Base-by-base conservation (phyloP, 2,797 vertebrate genomes). In the Sebastes goodei region DNA sequence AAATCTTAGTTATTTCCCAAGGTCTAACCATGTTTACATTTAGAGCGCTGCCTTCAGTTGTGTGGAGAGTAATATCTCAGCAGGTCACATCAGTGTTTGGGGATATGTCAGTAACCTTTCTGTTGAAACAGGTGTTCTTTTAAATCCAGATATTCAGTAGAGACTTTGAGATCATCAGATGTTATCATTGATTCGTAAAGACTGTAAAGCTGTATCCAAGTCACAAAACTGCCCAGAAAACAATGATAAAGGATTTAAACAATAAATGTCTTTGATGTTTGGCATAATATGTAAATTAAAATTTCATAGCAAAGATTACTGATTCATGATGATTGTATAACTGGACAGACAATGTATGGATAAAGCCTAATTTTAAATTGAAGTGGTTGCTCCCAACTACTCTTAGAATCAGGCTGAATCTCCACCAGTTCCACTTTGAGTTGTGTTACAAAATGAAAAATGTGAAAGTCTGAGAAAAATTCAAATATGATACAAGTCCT, bases 1-100 rank as follows among this genome's bases (percentile, higher is more conserved):
- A 88, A 89, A 93, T 92, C 88, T 88, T 83, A 55, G 83, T 92
- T 80, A 74, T 93, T 92, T 90, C 83, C 80, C 68, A 70, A 78
- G 85, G 78, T 92, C 84, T 85, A 80, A 81, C 80, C 56, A 52
- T 81, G 80, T 90, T 89, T 87, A 80, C 79, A 70, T 84, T 84
- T 35, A 60, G 14, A 82, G 42, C 27, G 4, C 42, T 81, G 68
- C 66, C 70, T 81, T 76, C 84, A 61, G 70, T 74, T 84, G 71
- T 57, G 68, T 38, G 46, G 70, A 67, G 77, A 71, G 64, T 69
- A 65, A 74, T 75, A 83, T 78, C 76, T 83, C 71, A 76, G 73
- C 20, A 1, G 14, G 33, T 74, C 49, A 75, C 38, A 57, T 69
- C 57, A 29, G 59, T 65, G 63, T 81, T 81, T 59, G 25, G n/a